These are phyloP conservation scores for Petrolisthes cinctipes DNA, from an alignment of 2,888 invertebrate genomes.

Conservation along the genomic window DNA sequence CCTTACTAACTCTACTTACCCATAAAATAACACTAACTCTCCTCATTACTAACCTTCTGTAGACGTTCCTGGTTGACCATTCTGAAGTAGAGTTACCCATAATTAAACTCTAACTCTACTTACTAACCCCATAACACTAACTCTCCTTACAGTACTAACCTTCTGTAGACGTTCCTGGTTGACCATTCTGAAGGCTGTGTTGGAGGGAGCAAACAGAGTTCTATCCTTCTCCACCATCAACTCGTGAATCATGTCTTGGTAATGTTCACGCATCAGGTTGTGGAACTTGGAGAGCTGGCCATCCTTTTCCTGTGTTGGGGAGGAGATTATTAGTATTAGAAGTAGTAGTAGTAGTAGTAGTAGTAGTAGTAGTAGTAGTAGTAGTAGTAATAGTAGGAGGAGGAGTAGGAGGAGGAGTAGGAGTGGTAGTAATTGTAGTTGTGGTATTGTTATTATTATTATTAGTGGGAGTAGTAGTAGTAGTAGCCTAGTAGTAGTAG, in stretches of 20 bases:
- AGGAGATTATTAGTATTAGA: background rate
- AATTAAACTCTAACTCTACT: no score
- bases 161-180: slow-evolving; percentile 75
- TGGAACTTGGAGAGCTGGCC: slow-evolving; percentile 86
- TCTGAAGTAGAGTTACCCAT: no score
- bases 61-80: no score
- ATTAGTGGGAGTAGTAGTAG: background rate
- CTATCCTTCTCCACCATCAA: slow-evolving; percentile 80
- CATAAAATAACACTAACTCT: no score
- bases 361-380: no score
- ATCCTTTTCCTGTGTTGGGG: slow-evolving; percentile 75
- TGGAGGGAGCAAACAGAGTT: slow-evolving; percentile 90
- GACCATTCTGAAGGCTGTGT: slow-evolving; percentile 84
- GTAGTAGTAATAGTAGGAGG: no score
- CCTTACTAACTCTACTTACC: no score
- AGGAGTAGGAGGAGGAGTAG: no score
- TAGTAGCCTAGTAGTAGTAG: background rate
- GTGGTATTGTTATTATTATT: no score
- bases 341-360: background rate
- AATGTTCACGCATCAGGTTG: slow-evolving; percentile 81
- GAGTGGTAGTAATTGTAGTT: no score
- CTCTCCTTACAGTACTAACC: slow-evolving; percentile 70
- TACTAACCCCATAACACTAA: no score
- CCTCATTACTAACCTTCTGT: no score
- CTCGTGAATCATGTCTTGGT: slow-evolving; percentile 80